Evolutionary conservation across 2,113 vertebrate species (phyloP).

Genomic region (Neogale vison): DNA sequence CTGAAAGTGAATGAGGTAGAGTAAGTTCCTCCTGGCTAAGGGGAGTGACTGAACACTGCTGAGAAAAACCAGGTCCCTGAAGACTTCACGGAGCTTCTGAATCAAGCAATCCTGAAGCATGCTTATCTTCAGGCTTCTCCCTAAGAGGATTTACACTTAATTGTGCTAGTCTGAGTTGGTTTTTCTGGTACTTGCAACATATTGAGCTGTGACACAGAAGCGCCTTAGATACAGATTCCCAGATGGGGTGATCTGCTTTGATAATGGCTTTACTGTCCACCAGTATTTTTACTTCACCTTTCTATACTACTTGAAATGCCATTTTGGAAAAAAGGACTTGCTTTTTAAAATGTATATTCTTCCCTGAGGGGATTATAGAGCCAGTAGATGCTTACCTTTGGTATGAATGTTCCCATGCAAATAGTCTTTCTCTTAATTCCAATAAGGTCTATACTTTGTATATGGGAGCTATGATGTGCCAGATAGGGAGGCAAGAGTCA

Average conservation of each 20-base stretch:
- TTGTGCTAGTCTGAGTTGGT: neutral
- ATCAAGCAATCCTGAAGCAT: neutral
- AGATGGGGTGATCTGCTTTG: neutral
- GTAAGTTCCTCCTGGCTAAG: neutral
- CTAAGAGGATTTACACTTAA: neutral
- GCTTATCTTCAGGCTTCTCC: neutral
- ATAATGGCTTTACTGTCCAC: neutral
- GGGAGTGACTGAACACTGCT: neutral
- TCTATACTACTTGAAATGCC: neutral
- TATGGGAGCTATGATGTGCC: neutral
- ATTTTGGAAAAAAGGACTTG: slow-evolving; percentile 17
- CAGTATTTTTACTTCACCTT: neutral
- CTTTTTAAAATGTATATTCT: neutral
- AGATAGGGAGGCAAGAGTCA: neutral
- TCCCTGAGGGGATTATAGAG: neutral
- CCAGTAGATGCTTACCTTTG: neutral
- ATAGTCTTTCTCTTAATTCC: neutral
- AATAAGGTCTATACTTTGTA: neutral
- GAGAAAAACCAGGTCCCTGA: neutral
- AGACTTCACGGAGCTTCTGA: neutral
- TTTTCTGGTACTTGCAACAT: neutral
- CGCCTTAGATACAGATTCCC: neutral
- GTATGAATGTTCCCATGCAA: neutral
- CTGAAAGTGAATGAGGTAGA: neutral
- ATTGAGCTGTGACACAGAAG: neutral